Percentiles rank a stretch among this genome's conserved stretches.
Conservation (phyloP, 2,113 vertebrate species). For the Tympanuchus pallidicinctus region DNA sequence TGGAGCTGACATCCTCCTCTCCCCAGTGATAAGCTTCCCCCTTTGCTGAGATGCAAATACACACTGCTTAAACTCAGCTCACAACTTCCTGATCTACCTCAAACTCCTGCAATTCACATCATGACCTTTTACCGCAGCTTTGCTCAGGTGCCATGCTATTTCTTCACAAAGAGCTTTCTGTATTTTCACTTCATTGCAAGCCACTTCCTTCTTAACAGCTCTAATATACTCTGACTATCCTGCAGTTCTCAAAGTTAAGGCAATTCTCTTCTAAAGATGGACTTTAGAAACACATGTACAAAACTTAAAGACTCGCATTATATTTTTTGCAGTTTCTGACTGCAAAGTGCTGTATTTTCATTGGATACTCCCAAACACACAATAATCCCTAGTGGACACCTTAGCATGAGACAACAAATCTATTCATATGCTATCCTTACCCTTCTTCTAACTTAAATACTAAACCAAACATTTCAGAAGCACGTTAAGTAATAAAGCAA, state of each 20-base stretch:
- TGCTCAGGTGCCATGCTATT: not conserved
- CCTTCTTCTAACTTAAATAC: not conserved
- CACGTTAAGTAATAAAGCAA: not conserved
- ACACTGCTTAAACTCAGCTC: not conserved
- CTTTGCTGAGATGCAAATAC: not conserved
- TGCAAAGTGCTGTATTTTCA: not conserved
- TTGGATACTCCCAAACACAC: not conserved
- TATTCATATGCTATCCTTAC: not conserved
- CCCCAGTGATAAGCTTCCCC: not conserved
- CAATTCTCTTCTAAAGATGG: not conserved
- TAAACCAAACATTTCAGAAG: not conserved
- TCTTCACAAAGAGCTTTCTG: not conserved
- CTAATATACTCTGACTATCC: not conserved
- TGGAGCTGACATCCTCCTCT: not conserved
- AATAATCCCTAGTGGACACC: not conserved
- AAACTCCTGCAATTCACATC: not conserved
- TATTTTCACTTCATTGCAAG: not conserved
- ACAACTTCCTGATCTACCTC: not conserved
- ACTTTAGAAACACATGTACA: not conserved
- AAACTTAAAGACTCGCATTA: fast-evolving
- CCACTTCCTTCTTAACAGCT: not conserved
- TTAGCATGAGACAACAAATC: not conserved
- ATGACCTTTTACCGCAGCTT: not conserved
- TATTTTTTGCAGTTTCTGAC: not conserved
- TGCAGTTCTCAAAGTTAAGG: not conserved